Base-by-base conservation (phyloP, 2,888 invertebrate species). In the Pediacus dermestoides region DNA sequence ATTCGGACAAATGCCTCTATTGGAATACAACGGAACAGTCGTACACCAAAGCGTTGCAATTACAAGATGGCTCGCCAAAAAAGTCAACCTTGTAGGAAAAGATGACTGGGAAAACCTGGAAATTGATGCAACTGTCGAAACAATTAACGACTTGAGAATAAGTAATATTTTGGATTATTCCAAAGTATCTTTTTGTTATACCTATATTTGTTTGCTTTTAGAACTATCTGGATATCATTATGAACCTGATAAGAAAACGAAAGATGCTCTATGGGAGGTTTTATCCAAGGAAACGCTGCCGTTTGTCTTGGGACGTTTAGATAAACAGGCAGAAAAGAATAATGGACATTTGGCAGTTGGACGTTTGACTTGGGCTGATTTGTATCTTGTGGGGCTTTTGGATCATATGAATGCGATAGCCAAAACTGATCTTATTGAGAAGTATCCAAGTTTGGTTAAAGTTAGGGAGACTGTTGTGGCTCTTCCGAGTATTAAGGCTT, bases 1-100 rank as follows among this genome's bases (percentile, higher is more conserved):
- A 10, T 81, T 78, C 60, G 81, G 82, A 0, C 78, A 79, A 61
- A 63, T 80, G 45, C 84, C 83, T 0, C 63, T 80, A 1, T 53
- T 84, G 37, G 78, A 78, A 62, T 67, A 80, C 7, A 77, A 82
- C 41, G 82, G 80, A n/a, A 80, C 80, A 59, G 61, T 70, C 48
- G 70, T 76, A 44, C 72, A 76, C 14, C 83, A 83, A 60, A 78
- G 78, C 23, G 37, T 68, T 2, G 76, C 82, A 6, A 78, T 83
- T 44, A 58, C 69, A 16, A 74, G 83, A 22, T 83, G 78, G 62
- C 64, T 82, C 26, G 83, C 78, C 2, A 77, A 74, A 58, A 71
- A 78, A 58, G 74, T 71, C 39, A 75, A 74, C n/a, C 62, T 82
- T n/a, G 66, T 66, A 4, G 82, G 82, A 4, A 70, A 67, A 14